Evolutionary conservation across 2,888 invertebrate genomes (phyloP), one percentile per base, ranked within the genome.

Genomic region (Epistrophe grossulariae): DNA sequence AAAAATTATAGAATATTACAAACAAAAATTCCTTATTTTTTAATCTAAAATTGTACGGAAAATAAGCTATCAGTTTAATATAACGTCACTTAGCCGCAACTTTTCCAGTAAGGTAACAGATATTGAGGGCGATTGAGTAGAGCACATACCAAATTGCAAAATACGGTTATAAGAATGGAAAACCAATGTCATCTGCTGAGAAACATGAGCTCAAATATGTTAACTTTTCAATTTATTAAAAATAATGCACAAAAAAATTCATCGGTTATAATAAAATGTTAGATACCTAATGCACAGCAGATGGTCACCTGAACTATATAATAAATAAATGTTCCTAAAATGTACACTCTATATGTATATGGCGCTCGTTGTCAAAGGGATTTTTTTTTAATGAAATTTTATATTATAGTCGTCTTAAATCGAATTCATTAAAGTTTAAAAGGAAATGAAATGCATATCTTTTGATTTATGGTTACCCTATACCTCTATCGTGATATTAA

Each of bases 351-450:
- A 35, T 76, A 60, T 80, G 80, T 17, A 35, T 76, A 60, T 80
- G 80, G 80, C 84, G 84, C 84, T 84, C 48, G n/a, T 24, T 72
- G 66, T 68, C 80, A 84, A 81, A 84, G 71, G 74, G 52, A 38
- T 31, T 68, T 68, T 28, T 68, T 28, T 35, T 68, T 50, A 64
- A 50, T 68, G 74, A 52, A 57, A 71, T 62, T 50, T 70, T 74
- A 62, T 62, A 78, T 68, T 68, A n/a, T n/a, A 55, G 17, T 38
- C 35, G 45, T 52, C 72, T 55, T 50, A 45, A 66, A 48, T 79
- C 24, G 48, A 70, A 64, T 71, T 64, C 48, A 79, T 84, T 79
- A 72, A 72, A 50, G 50, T 70, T 73, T 59, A 57, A 50, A 50
- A 76, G 70, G 50, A 38, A 38, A 59, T 48, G 40, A 71, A 43